Percentiles rank a stretch among this genome's conserved stretches.
phyloP scores from a whole-genome alignment of 1,140 invertebrate genomes.

The Drosophila guanche region DNA sequence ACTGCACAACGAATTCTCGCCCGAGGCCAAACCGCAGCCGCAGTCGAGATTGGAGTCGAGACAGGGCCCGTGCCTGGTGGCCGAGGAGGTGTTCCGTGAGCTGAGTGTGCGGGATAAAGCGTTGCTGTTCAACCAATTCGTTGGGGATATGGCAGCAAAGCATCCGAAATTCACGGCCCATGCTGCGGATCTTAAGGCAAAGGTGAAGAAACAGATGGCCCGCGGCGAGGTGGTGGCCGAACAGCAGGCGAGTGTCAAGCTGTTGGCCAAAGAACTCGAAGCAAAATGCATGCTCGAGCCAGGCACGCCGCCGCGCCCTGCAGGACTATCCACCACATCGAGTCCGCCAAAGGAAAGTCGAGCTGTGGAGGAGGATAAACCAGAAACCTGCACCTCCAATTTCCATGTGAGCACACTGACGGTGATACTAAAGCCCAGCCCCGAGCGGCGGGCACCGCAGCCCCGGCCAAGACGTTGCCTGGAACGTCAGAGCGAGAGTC shows the following conservation, averaged over 20 bases:
- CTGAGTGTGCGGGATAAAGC: slow-evolving; percentile 78
- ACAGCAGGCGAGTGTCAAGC: slow-evolving; percentile 67
- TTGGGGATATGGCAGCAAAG: slow-evolving; percentile 69
- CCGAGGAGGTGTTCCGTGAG: slow-evolving; percentile 75
- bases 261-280: slow-evolving; percentile 68
- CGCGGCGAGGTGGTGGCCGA: slow-evolving; percentile 68
- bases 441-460: slow-evolving; percentile 36
- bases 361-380: not conserved
- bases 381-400: slow-evolving; percentile 1
- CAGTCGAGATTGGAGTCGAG: not conserved
- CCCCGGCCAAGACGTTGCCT: slow-evolving; percentile 10
- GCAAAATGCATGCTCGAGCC: slow-evolving; percentile 57
- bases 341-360: not conserved
- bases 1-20: slow-evolving; percentile 65
- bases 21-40: slow-evolving; percentile 21
- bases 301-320: slow-evolving; percentile 3
- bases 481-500: slow-evolving; percentile 9
- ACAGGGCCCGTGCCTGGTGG: slow-evolving; percentile 57
- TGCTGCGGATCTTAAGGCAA: slow-evolving; percentile 52
- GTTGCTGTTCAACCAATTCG: slow-evolving; percentile 72
- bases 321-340: not conserved
- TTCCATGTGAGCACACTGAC: slow-evolving; percentile 73
- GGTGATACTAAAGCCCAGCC: slow-evolving; percentile 67
- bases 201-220: slow-evolving; percentile 65
- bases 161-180: slow-evolving; percentile 74